phyloP scores from a whole-genome alignment of 37 sponge, comb jelly and placozoan species.

The Eunapius fragilis region DNA sequence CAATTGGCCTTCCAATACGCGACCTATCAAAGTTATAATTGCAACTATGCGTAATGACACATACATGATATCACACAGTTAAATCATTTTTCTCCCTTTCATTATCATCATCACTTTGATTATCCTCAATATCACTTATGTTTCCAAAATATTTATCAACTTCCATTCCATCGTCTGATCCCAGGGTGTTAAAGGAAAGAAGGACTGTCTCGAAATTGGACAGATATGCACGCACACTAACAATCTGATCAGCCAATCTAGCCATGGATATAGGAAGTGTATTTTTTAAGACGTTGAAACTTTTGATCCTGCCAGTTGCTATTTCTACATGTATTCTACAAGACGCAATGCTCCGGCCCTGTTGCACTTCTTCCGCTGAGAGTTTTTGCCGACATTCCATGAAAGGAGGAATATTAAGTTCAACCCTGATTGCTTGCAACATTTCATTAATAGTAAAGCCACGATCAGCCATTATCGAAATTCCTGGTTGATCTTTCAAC shows the following conservation, averaged over 20 bases:
- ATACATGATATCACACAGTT: too few relatives aligned
- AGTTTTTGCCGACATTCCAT: slow-evolving; percentile 53
- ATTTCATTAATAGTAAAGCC: too few relatives aligned
- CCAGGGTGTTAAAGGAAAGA: slow-evolving; percentile 16
- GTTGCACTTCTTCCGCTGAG: slow-evolving; percentile 38
- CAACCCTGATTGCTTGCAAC: slow-evolving; percentile 32
- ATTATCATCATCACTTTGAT: too few relatives aligned
- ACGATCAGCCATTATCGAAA: too few relatives aligned
- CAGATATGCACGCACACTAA: slow-evolving; percentile 56
- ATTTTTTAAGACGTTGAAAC: slow-evolving; percentile 39
- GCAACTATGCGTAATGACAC: too few relatives aligned
- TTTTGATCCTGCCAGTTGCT: slow-evolving; percentile 55
- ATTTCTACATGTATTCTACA: slow-evolving; percentile 73
- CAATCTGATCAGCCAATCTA: too few relatives aligned
- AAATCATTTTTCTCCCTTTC: too few relatives aligned
- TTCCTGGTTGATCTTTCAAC: too few relatives aligned
- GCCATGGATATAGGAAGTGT: too few relatives aligned
- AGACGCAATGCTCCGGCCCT: slow-evolving; percentile 52
- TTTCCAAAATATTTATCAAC: too few relatives aligned
- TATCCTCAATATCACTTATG: too few relatives aligned
- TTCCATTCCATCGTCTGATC: neutral
- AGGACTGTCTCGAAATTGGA: slow-evolving; percentile 70
- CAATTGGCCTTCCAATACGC: slow-evolving; percentile 24
- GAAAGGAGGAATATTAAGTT: slow-evolving; percentile 68
- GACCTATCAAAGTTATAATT: too few relatives aligned